Evolutionary conservation across 2,113 vertebrate species (phyloP), one percentile per base, ranked within the genome.

Genomic region (Corythaeola cristata): DNA sequence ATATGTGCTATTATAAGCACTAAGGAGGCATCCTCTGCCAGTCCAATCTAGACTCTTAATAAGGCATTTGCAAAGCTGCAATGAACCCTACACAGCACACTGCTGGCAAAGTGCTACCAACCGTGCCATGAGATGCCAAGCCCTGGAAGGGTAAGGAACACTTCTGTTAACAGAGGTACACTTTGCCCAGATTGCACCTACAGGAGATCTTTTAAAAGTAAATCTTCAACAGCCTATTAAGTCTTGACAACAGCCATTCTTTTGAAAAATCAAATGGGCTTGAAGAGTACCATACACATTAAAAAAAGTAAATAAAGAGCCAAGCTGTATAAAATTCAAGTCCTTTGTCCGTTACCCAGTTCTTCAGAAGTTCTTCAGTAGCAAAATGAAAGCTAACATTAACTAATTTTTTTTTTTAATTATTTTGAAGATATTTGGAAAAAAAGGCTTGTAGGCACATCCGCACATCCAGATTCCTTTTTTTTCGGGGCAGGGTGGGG

Each of bases 91-190:
- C 28, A 24, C 12, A 44, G 59, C 66, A 30, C 19, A 4, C 0
- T 18, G 49, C 41, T 33, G 20, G 81, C 89, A 82, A 50, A 85
- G 67, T 1, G 1, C 7, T 0, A n/a, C 52, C 81, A 17, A 18
- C 44, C 2, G 3, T 2, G 5, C 44, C 23, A 44, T 44, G 35
- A 0, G 0, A 28, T 9, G 63, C 85, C 79, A 90, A 47, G 55
- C 56, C 64, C 83, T 39, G 24, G 26, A 55, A 90, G 76, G 47
- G 68, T 4, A 71, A 50, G 41, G 80, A 83, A 74, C 14, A 17
- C 18, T 50, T 21, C 53, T 59, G 6, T 6, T 76, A 76, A 75
- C 18, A 62, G 67, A 50, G 23, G 35, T 14, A n/a, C 14, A 21
- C 33, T 50, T 53, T 72, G 7, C 30, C 23, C 41, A 69, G 28